These are phyloP conservation scores for Dolichoris vasculosae DNA, from an alignment of 1,140 invertebrate species.

Conservation along the genomic window DNA sequence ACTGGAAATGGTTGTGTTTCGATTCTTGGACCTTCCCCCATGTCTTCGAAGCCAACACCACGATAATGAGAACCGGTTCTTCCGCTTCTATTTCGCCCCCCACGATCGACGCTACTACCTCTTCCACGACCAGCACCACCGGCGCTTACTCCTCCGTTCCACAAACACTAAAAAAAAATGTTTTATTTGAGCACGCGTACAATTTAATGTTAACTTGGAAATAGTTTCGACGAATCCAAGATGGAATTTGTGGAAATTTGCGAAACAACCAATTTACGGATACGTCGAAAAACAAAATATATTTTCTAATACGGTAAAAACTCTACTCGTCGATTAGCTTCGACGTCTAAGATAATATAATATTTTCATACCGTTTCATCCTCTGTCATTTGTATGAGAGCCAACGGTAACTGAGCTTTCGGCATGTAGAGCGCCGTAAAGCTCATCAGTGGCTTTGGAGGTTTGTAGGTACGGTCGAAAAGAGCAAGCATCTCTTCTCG, in stretches of 20 bases:
- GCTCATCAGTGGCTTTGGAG: slow-evolving; percentile 80
- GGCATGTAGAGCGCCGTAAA: slow-evolving; percentile 83
- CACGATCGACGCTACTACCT: slow-evolving; percentile 78
- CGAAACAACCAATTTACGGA: too few species aligned
- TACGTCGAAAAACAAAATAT: too few species aligned
- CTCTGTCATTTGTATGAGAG: slow-evolving; percentile 84
- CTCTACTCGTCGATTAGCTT: too few species aligned
- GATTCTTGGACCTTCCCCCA: slow-evolving; percentile 69
- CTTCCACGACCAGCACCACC: slow-evolving; percentile 70
- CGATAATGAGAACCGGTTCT: slow-evolving; percentile 77
- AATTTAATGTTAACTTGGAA: too few species aligned
- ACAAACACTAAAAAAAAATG: slow-evolving; percentile 63
- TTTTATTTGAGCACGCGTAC: neutral
- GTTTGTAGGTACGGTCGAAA: slow-evolving; percentile 80
- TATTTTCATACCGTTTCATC: slow-evolving; percentile 83
- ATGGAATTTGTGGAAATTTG: too few species aligned
- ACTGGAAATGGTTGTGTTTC: slow-evolving; percentile 70
- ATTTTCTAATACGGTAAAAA: too few species aligned
- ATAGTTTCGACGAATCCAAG: too few species aligned
- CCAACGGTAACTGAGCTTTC: slow-evolving; percentile 84
- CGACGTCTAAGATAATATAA: neutral
- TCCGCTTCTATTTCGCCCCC: slow-evolving; percentile 73
- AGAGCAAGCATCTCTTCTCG: slow-evolving; percentile 92
- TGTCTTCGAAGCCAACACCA: slow-evolving; percentile 75
- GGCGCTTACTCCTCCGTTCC: slow-evolving; percentile 69